Evolutionary conservation across 2,797 vertebrate species (phyloP), one percentile per base, ranked within the genome.

Genomic region (Linurgus olivaceus): DNA sequence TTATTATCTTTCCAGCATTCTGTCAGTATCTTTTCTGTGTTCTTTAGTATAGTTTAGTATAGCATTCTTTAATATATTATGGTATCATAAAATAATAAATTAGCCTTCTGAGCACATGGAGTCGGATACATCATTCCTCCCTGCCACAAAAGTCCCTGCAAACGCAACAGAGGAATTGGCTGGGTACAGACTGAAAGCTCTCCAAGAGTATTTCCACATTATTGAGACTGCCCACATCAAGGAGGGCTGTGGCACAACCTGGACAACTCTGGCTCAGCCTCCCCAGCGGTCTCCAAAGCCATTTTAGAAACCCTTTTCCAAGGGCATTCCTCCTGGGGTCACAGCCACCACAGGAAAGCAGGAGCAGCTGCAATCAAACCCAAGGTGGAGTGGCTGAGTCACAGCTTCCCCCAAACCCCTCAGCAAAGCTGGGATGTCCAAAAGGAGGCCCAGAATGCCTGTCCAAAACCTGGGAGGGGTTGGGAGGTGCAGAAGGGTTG

Each of bases 391-490:
- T 2, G 12, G 28, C 2, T 33, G 83, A 90, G 68, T 63, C 48
- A 61, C 77, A 57, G 17, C 48, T 45, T 87, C 50, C 48, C 86
- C 48, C 40, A 8, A 23, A 44, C 17, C 52, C 24, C 42, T 7
- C 5, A n/a, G 52, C n/a, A 48, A 78, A 76, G 62, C 17, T 0
- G 1, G 40, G 61, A 48, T 72, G 62, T 42, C 80, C 90, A 45
- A 61, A 61, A 66, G 62, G 86, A 55, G 61, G 73, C 59, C 70
- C 38, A 37, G 70, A 19, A 19, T 58, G 65, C 79, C 54, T 62
- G 16, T 18, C 28, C 54, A 7, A 52, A 92, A 48, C 37, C 93
- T 91, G 88, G 88, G 92, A 96, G 80, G 72, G 92, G 86, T 70
- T 79, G 90, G 59, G 88, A 96, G 82, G 73, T 74, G 80, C 80